These are phyloP conservation scores for Archivesica marissinica DNA, from an alignment of 1,140 invertebrate genomes.

Conservation along the genomic window DNA sequence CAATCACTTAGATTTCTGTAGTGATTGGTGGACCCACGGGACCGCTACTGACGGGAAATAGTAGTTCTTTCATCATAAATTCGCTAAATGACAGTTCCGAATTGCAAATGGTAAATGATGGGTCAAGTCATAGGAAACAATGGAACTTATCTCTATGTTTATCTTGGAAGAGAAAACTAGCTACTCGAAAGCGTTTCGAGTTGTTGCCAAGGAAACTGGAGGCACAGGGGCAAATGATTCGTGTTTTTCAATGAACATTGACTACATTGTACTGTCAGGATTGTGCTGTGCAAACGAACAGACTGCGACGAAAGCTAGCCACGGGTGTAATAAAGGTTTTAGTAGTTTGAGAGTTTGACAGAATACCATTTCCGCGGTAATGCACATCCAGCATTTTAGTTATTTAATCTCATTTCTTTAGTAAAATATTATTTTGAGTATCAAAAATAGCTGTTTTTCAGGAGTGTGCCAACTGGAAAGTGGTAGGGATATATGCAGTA, in stretches of 20 bases:
- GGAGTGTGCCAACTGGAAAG: no score
- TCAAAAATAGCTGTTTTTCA: no score
- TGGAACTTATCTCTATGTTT: constrained; percentile 58
- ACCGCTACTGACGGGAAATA: constrained; percentile 26
- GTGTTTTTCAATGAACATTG: neutral
- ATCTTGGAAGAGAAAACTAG: constrained; percentile 53
- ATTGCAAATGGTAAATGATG: constrained; percentile 64
- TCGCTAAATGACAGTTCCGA: constrained; percentile 64
- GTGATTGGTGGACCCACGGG: constrained; percentile 38
- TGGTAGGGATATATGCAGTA: no score
- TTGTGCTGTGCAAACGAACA: no score
- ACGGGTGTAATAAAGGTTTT: no score
- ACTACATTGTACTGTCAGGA: no score
- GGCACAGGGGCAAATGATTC: constrained; percentile 12
- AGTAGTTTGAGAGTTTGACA: no score
- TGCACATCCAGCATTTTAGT: no score
- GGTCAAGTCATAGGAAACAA: constrained; percentile 56
- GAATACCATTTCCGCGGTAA: no score
- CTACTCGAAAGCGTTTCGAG: constrained; percentile 30
- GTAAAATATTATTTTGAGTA: no score
- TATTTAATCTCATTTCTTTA: no score
- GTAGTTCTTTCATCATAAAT: constrained; percentile 65
- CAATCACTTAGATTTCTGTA: constrained; percentile 48
- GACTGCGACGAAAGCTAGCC: no score
- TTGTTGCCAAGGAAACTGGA: constrained; percentile 19